Percentiles rank a stretch among this genome's conserved stretches.
Conservation (phyloP, 2,797 vertebrate genomes). For the Platalea minor region DNA sequence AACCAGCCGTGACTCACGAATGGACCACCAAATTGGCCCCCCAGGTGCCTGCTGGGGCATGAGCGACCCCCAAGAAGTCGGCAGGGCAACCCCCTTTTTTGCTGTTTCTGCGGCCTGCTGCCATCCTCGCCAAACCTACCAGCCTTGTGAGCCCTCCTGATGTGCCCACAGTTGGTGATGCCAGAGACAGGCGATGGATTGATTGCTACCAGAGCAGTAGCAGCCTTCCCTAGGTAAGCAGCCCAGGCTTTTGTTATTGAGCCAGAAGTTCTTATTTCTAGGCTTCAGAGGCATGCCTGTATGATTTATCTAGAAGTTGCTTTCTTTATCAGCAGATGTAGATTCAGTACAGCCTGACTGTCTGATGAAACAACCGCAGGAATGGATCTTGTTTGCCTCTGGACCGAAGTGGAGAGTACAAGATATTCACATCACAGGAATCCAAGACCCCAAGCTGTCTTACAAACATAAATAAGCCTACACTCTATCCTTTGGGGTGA, state of each 20-base stretch:
- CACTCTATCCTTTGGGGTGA: not conserved
- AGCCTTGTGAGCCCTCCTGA: not conserved
- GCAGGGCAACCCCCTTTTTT: not conserved
- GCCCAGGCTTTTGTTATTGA: conserved; percentile 16
- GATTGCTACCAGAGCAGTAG: not conserved
- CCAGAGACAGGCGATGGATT: not conserved
- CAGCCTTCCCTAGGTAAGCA: not conserved
- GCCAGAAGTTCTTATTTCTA: conserved; percentile 19
- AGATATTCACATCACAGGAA: conserved; percentile 25
- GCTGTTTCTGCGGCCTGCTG: not conserved
- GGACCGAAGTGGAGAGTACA: not conserved
- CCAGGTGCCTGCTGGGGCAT: not conserved
- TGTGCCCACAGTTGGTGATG: not conserved
- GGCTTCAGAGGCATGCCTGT: conserved; percentile 29
- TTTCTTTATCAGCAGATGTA: conserved; percentile 59
- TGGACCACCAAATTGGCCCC: accelerated
- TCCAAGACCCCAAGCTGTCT: conserved; percentile 9
- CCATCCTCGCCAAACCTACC: not conserved
- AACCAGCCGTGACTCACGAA: not conserved
- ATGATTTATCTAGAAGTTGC: conserved; percentile 39
- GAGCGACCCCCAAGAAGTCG: accelerated
- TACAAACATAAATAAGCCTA: conserved; percentile 40
- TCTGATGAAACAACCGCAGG: conserved; percentile 50
- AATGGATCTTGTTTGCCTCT: conserved; percentile 44
- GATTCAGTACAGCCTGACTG: conserved; percentile 37